Percentiles rank a stretch among this genome's conserved stretches.
Evolutionary conservation across 2,888 invertebrate species (phyloP).

Genomic region (Acleris holmiana): DNA sequence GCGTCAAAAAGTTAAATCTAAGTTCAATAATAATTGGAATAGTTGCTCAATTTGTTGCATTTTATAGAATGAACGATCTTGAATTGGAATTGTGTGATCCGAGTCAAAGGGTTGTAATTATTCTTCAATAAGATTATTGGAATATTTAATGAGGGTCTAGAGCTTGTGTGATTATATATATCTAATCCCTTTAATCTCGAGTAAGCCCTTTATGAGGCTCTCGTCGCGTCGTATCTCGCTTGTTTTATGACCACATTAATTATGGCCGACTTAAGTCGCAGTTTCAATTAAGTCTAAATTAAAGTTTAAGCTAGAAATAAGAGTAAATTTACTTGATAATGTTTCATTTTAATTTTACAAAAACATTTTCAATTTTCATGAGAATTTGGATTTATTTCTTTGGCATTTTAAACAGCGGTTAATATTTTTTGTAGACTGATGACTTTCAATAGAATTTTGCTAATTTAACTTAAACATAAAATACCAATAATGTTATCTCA

Average conservation of each 20-base stretch:
- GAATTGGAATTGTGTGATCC: conserved; percentile 40
- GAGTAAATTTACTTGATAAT: conserved; percentile 4
- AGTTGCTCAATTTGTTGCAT: conserved; percentile 81
- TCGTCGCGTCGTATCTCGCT: conserved; percentile 1
- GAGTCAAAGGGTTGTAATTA: conserved; percentile 14
- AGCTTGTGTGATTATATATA: conserved; percentile 4
- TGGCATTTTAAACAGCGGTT: no score
- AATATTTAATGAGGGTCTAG: conserved; percentile 33
- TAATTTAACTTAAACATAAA: no score
- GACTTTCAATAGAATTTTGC: no score
- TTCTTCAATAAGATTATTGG: conserved; percentile 27
- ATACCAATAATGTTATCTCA: no score
- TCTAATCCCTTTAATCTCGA: conserved; percentile 35
- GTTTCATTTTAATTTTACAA: conserved; percentile 14
- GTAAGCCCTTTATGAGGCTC: conserved; percentile 27
- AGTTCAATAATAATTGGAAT: conserved; percentile 47
- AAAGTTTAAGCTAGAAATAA: conserved; percentile 18
- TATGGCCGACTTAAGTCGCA: conserved; percentile 13
- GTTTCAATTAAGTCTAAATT: conserved; percentile 25
- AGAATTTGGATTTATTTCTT: not conserved
- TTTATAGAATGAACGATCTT: conserved; percentile 48
- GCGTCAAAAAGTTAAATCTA: conserved; percentile 69
- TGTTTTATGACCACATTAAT: conserved; percentile 19
- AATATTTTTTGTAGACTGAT: no score
- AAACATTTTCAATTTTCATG: not conserved